Percentiles rank a stretch among this genome's conserved stretches.
Conservation (phyloP, 2,888 invertebrate genomes). For the Odontocolon sp. region DNA sequence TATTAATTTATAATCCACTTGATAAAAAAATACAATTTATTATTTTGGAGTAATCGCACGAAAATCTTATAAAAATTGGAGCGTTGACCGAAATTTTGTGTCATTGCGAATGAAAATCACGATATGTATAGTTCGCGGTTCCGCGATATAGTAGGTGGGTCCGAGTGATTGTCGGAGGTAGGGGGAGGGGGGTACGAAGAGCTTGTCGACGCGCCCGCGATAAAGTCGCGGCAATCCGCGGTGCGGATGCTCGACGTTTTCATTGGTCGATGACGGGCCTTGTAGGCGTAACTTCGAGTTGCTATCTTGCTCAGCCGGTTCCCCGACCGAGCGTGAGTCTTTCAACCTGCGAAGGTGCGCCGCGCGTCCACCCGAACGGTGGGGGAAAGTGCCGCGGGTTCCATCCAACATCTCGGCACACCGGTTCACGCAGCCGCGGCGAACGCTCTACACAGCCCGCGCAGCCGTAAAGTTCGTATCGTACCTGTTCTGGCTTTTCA, state of each 20-base stretch:
- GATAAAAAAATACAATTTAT: too few species aligned
- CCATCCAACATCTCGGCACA: conserved; percentile 71
- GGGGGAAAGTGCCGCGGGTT: conserved; percentile 62
- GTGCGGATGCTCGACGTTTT: neutral
- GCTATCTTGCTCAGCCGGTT: conserved; percentile 39
- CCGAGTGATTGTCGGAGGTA: neutral
- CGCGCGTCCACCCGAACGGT: conserved; percentile 27
- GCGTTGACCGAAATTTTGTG: neutral
- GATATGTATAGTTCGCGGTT: too few species aligned
- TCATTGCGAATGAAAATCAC: too few species aligned
- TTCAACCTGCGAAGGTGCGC: conserved; percentile 24
- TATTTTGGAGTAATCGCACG: too few species aligned
- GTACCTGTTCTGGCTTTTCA: conserved; percentile 19
- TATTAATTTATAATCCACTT: too few species aligned
- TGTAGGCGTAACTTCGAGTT: conserved; percentile 42
- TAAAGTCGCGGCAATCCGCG: conserved; percentile 28
- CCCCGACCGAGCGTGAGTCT: conserved; percentile 17
- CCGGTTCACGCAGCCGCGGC: conserved; percentile 79
- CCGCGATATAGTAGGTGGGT: conserved; percentile 16
- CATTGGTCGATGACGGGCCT: conserved; percentile 39
- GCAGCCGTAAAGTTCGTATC: conserved; percentile 58
- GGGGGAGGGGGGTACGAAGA: conserved; percentile 23
- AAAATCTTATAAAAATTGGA: neutral
- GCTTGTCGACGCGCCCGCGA: neutral
- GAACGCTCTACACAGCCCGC: conserved; percentile 70